phyloP scores from a whole-genome alignment of 2,113 vertebrate genomes.

The Myrmophylax atrothorax region DNA sequence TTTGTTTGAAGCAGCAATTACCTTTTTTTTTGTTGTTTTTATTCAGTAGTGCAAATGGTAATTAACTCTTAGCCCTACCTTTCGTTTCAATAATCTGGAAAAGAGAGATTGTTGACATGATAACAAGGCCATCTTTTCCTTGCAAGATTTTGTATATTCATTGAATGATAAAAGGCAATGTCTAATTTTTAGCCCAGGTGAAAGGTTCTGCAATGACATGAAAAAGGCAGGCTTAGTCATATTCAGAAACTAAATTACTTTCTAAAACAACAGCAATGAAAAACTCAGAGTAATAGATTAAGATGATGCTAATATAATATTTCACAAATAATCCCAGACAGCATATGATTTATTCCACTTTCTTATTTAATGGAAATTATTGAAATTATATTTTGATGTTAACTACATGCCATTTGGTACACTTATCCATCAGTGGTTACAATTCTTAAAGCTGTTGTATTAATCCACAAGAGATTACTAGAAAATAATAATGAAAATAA shows the following conservation, averaged over 20 bases:
- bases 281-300: neutral
- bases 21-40: neutral
- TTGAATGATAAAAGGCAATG: neutral
- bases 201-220: neutral
- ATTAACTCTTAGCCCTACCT: neutral
- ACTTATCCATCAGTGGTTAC: neutral
- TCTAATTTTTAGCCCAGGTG: neutral
- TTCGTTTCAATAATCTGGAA: neutral
- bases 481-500: neutral
- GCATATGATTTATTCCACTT: neutral
- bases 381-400: neutral
- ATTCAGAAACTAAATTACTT: neutral
- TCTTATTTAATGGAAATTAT: neutral
- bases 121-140: neutral
- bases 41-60: neutral
- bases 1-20: conserved; percentile 36
- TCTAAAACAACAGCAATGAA: neutral
- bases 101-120: neutral
- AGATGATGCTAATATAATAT: neutral
- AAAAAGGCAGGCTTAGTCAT: neutral
- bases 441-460: neutral
- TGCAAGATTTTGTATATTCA: neutral
- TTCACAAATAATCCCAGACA: neutral
- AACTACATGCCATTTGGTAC: neutral
- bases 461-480: neutral